Conservation (phyloP, 2,888 invertebrate genomes). For the Ectobius pallidus region DNA sequence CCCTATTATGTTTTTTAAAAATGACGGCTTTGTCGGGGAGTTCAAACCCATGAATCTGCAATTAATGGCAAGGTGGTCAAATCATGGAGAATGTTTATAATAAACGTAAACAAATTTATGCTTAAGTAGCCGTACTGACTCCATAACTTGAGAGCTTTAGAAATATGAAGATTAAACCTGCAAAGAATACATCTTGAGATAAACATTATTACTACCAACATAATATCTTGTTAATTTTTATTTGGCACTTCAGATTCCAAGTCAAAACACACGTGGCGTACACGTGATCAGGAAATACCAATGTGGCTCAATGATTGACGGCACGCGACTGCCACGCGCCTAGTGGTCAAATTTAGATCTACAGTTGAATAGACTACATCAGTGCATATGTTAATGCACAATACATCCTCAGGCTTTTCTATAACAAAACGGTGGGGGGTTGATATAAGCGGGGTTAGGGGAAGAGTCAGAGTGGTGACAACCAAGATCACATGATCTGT, state of each 20-base stretch:
- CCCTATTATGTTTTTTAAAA: no score
- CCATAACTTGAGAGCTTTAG: no score
- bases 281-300: background rate
- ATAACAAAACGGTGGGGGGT: conserved; percentile 49
- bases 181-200: no score
- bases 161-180: no score
- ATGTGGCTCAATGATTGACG: background rate
- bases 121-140: no score
- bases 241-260: background rate
- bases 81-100: no score
- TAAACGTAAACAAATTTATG: no score
- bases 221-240: no score
- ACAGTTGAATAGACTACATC: background rate
- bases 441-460: conserved; percentile 49
- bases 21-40: no score
- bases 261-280: background rate
- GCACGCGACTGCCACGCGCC: conserved; percentile 18
- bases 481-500: background rate
- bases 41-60: no score
- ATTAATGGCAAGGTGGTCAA: no score
- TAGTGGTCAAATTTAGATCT: background rate
- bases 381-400: conserved; percentile 21
- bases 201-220: no score
- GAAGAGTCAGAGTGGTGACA: conserved; percentile 49
- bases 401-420: conserved; percentile 3